Percentiles rank a stretch among this genome's conserved stretches.
Evolutionary conservation across 1,140 invertebrate species (phyloP).

Genomic region (Brachionus rotundiformis): DNA sequence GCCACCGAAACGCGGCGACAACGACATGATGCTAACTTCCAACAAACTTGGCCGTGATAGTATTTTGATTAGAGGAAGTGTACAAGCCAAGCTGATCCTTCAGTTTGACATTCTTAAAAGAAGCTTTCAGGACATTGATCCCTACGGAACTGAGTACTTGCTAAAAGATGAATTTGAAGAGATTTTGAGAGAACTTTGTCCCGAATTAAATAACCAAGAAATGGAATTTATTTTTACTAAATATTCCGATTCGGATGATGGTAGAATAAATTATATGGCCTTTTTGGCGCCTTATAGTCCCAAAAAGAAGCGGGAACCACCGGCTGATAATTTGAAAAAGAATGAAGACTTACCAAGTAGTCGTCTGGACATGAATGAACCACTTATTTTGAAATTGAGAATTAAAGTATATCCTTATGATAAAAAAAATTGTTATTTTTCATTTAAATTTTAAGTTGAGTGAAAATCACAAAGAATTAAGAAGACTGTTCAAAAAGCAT

Average conservation of each 20-base stretch:
- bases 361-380: slow-evolving; percentile 26
- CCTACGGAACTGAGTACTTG: slow-evolving; percentile 60
- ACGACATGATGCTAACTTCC: slow-evolving; percentile 62
- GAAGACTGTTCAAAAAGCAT: slow-evolving; percentile 33
- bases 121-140: slow-evolving; percentile 63
- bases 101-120: slow-evolving; percentile 62
- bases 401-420: slow-evolving; percentile 5
- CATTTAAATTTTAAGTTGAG: slow-evolving; percentile 56
- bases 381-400: slow-evolving; percentile 5
- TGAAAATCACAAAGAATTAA: slow-evolving; percentile 50
- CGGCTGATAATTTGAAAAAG: slow-evolving; percentile 22
- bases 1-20: slow-evolving; percentile 62
- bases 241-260: background rate
- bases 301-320: background rate
- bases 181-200: slow-evolving; percentile 61
- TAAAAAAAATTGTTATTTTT: background rate
- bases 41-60: slow-evolving; percentile 62
- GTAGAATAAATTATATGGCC: slow-evolving; percentile 35
- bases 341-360: background rate
- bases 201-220: slow-evolving; percentile 61
- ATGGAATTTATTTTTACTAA: slow-evolving; percentile 54
- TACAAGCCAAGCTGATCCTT: slow-evolving; percentile 62
- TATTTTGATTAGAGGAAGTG: slow-evolving; percentile 61
- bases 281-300: slow-evolving; percentile 40
- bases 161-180: slow-evolving; percentile 61